Percentiles rank a stretch among this genome's conserved stretches.
These are phyloP conservation scores for Eulacestoma nigropectus DNA, from an alignment of 2,113 vertebrate species.

Conservation along the genomic window DNA sequence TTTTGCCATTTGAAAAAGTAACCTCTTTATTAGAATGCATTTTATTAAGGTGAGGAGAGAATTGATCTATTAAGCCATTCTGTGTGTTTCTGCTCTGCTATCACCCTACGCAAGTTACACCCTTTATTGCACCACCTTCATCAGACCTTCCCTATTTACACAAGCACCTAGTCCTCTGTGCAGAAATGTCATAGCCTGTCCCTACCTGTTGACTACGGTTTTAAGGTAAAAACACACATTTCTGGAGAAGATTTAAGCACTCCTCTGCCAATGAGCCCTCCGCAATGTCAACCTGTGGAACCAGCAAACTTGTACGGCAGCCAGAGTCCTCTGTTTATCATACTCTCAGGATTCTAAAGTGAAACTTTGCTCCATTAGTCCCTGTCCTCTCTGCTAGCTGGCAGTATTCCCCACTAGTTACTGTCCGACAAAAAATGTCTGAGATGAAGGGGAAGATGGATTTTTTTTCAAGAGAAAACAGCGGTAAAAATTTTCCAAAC, in stretches of 20 bases:
- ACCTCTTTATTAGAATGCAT: background rate
- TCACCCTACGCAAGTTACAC: background rate
- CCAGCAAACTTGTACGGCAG: background rate
- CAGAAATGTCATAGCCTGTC: background rate
- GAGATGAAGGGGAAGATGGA: background rate
- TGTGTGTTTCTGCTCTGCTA: background rate
- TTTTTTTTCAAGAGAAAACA: background rate
- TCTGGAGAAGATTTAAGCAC: background rate
- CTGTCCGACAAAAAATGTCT: background rate
- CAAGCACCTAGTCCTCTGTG: background rate
- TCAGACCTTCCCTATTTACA: background rate
- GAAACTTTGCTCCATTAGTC: background rate
- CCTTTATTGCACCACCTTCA: background rate
- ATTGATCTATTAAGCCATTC: background rate
- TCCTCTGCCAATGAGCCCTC: background rate
- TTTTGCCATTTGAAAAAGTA: background rate
- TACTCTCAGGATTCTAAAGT: background rate
- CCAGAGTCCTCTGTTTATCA: background rate
- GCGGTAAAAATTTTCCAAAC: background rate
- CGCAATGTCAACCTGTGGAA: background rate
- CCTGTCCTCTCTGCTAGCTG: background rate
- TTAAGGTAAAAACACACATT: background rate
- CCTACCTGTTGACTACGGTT: background rate
- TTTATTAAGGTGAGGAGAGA: background rate
- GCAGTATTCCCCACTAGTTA: background rate